phyloP scores from a whole-genome alignment of 2,113 vertebrate genomes.

The Thalassarche chlororhynchos region DNA sequence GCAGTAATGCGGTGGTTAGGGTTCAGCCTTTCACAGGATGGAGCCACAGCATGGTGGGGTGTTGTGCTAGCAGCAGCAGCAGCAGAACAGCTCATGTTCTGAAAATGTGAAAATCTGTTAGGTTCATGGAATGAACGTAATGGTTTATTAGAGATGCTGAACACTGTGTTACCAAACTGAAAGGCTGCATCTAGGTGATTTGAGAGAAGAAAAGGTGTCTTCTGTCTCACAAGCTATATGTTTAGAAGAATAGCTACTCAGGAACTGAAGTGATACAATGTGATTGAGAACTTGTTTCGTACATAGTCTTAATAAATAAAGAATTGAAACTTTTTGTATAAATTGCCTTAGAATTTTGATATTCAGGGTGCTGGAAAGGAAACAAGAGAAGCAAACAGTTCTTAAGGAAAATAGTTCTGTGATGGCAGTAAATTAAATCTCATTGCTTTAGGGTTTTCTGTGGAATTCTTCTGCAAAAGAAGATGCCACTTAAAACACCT shows the following conservation, averaged over 20 bases:
- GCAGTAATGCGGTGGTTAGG: fast-evolving
- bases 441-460: neutral
- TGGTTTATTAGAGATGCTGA: neutral
- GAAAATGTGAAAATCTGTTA: neutral
- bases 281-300: neutral
- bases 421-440: neutral
- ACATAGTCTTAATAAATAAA: neutral
- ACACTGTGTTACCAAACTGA: neutral
- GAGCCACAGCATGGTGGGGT: neutral
- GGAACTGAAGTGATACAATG: neutral
- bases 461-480: neutral
- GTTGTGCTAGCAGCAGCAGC: neutral
- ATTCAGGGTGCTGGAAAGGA: neutral
- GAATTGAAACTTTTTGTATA: neutral
- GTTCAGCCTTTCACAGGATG: neutral
- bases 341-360: neutral
- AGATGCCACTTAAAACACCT: neutral
- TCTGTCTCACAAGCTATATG: neutral
- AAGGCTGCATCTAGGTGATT: neutral
- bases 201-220: neutral
- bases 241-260: neutral
- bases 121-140: neutral
- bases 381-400: neutral
- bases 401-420: neutral
- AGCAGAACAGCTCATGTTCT: neutral